These are phyloP conservation scores for Monodelphis domestica DNA, from an alignment of 2,797 vertebrate genomes.

Conservation along the genomic window DNA sequence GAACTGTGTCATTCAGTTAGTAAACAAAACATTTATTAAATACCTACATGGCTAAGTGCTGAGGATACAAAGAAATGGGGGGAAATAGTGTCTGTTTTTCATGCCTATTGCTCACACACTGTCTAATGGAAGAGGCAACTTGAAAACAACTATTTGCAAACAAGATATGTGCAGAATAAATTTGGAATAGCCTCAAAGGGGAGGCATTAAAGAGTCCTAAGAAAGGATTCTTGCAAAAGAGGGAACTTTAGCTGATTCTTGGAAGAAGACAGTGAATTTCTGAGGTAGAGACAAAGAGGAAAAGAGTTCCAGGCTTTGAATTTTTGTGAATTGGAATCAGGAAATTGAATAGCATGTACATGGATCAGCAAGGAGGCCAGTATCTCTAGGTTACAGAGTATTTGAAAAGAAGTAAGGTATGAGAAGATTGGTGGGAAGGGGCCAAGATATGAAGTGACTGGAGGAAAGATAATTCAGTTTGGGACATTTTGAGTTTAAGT, in stretches of 20 bases:
- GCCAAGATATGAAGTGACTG: background rate
- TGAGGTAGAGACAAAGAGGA: background rate
- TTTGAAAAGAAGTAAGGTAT: background rate
- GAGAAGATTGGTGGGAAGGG: background rate
- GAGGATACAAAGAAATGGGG: background rate
- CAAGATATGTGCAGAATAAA: background rate
- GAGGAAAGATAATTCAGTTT: background rate
- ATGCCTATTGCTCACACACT: too few relatives aligned
- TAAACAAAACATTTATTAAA: background rate
- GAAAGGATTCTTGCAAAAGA: background rate
- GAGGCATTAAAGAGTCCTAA: background rate
- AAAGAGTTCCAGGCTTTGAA: background rate
- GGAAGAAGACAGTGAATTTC: background rate
- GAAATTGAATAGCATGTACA: background rate
- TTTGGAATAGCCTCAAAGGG: background rate
- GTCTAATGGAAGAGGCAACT: too few relatives aligned
- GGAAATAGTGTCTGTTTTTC: too few relatives aligned
- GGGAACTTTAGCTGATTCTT: background rate
- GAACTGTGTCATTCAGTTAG: background rate
- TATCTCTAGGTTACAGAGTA: background rate
- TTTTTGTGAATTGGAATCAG: background rate
- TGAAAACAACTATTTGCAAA: background rate
- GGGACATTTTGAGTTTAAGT: background rate
- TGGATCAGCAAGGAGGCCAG: background rate
- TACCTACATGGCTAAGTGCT: background rate